Evolutionary conservation across 2,888 invertebrate genomes (phyloP), one percentile per base, ranked within the genome.

Genomic region (Leptopterna dolabrata): DNA sequence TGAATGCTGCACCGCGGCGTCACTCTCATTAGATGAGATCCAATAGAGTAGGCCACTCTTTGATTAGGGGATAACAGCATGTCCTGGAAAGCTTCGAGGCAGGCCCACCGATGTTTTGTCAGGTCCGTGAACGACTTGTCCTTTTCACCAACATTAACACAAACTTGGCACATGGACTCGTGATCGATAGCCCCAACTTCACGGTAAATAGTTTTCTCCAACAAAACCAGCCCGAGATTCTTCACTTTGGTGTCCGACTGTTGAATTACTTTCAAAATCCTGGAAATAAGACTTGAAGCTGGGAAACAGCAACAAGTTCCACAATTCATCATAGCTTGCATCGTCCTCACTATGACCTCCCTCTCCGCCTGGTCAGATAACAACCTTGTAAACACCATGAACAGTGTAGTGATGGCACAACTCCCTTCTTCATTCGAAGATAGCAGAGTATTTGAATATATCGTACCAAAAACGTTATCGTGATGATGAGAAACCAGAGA

Each of bases 231-330:
- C 14, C 93, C 93, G 0, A 92, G 89, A 3, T 92, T 89, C 30
- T 93, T 92, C 1, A 92, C 92, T 86, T 93, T 90, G 0, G 90
- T 88, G 80, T 91, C 91, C 43, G 91, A 81, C 24, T 87, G 87
- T 43, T 89, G 91, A 90, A 94, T 92, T 51, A 94, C 91, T 24
- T 93, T 91, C n/a, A 90, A 87, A 19, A 90, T 88, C 55, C 90
- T 89, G 24, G 90, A 88, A 63, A 90, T 87, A 30, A 90, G 88
- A 41, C 87, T 87, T 63, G 87, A 84, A 0, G 94, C 93, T 0
- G 94, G 93, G 90, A 94, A 94, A 90, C 95, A 95, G 90, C 95
- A 95, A 90, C 95, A 95, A 0, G 93, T 94, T 0, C 95, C 95
- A 85, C 93, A 93, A 76, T 92, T 92, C 11, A 93, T 92, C 92